Evolutionary conservation across 1,140 invertebrate genomes (phyloP), one percentile per base, ranked within the genome.

Genomic region (Platorchestia sp.): DNA sequence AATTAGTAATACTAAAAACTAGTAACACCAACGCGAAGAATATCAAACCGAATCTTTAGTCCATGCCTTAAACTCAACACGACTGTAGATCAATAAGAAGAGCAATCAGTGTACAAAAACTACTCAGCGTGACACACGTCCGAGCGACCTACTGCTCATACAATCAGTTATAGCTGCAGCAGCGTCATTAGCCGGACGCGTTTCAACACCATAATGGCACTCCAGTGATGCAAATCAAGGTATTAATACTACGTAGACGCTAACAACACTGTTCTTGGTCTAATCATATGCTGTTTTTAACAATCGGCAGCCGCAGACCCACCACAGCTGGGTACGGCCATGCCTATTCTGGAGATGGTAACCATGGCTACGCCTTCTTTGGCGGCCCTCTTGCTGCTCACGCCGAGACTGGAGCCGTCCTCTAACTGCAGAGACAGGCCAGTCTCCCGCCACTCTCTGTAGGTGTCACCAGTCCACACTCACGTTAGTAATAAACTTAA

Each of bases 301-400:
- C 47, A 40, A n/a, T 44, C 95, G 27, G 27, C n/a, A 36, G 16
- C 41, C 96, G 41, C 43, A 51, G 47, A 90, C 96, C 96, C 96
- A 97, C 97, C 96, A 97, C 97, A 97, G 95, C 97, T 97, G 41
- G 97, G 97, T 95, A 97, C 96, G 44, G 97, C 98, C 98, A 98
- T 98, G 95, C 97, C 96, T 95, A 98, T 97, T 96, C 98, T 96
- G n/a, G 97, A 98, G 7, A 98, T 91, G 40, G 97, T 97, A 27
- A 98, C 98, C 96, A 98, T 97, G 95, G 97, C 96, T 47, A 98
- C 98, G 6, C 97, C 97, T 59, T 95, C 95, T 95, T 96, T 96
- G 16, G 97, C 97, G 51, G 97, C 97, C 42, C 97, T 97, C 96
- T 96, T 96, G 95, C 96, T 96, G 42, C 86, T 51, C 19, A 95